Evolutionary conservation across 2,113 vertebrate genomes (phyloP).

Genomic region (Trochalopteron elliotii): DNA sequence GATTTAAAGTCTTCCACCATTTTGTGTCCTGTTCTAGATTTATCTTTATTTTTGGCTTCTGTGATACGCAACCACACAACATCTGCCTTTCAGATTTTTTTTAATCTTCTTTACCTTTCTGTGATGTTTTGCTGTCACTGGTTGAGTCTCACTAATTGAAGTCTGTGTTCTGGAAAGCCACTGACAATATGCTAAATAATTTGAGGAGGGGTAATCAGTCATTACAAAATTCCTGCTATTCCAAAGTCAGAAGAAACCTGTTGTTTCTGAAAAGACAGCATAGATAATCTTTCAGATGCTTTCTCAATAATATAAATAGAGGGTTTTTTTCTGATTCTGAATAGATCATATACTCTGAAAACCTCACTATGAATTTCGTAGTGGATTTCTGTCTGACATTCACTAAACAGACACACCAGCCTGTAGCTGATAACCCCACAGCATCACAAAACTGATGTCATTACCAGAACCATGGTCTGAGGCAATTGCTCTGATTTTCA

Average conservation of each 20-base stretch:
- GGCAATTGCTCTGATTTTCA: neutral
- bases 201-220: neutral
- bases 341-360: neutral
- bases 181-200: neutral
- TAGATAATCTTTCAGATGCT: neutral
- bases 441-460: neutral
- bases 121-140: neutral
- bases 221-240: neutral
- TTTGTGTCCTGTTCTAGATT: neutral
- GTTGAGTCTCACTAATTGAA: neutral
- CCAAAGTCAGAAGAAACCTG: neutral
- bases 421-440: neutral
- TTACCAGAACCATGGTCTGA: accelerated
- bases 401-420: neutral
- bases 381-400: neutral
- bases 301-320: neutral
- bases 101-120: neutral
- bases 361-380: neutral
- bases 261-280: neutral
- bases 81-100: neutral
- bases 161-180: neutral
- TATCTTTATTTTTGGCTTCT: neutral
- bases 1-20: neutral
- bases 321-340: neutral
- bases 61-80: neutral